These are phyloP conservation scores for Paguma larvata DNA, from an alignment of 2,797 vertebrate genomes.

Conservation along the genomic window DNA sequence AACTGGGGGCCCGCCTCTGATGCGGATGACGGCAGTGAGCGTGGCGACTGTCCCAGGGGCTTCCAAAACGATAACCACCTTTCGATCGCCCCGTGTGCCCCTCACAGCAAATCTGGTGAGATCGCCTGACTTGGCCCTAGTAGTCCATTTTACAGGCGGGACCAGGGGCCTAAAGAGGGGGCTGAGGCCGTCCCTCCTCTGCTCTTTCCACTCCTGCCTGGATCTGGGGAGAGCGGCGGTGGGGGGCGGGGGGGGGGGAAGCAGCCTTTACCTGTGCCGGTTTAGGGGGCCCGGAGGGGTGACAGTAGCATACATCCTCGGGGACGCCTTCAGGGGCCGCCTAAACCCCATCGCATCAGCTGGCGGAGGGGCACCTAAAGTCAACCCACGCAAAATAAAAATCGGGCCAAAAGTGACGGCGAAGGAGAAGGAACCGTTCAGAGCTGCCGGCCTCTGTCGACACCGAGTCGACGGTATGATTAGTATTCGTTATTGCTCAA, in stretches of 20 bases:
- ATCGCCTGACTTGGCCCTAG: rapidly evolving
- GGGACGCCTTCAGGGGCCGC: too few species aligned
- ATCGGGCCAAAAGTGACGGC: background rate
- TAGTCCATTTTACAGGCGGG: background rate
- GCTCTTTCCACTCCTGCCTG: background rate
- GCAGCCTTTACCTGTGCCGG: rapidly evolving
- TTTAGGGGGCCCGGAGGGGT: background rate
- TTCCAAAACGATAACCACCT: too few species aligned
- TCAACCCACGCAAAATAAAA: background rate
- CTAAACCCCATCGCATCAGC: background rate
- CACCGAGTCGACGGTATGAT: rapidly evolving
- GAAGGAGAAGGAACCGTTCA: background rate
- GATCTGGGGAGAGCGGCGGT: too few species aligned
- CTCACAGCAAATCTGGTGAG: background rate
- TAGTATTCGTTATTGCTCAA: too few species aligned
- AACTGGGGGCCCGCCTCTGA: background rate
- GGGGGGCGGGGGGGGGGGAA: rapidly evolving
- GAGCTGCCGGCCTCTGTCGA: background rate
- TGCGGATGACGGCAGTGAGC: rapidly evolving
- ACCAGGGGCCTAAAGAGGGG: background rate
- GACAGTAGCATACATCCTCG: rapidly evolving
- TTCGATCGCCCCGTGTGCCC: rapidly evolving
- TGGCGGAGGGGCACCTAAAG: background rate
- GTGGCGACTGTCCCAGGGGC: background rate
- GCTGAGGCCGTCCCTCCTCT: rapidly evolving